A percentile compares a stretch with the other conserved stretches of the same genome.
Conservation (phyloP, 2,113 vertebrate species). For the Gymnarchus niloticus region DNA sequence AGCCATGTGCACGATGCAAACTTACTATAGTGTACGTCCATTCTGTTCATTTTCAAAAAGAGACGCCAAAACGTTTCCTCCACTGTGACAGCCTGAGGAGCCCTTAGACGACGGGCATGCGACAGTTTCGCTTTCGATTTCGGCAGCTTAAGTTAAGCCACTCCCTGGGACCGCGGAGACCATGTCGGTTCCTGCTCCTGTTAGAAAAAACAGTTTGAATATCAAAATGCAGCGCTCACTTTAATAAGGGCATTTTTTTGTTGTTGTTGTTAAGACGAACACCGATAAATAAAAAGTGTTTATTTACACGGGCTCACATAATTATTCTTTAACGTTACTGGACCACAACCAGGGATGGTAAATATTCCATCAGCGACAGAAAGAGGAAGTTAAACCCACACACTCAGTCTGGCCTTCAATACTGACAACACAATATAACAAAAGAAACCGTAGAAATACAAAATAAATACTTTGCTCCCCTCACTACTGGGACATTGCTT, state of each 20-base stretch:
- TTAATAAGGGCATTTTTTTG: no score
- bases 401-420: conserved; percentile 1
- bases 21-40: background rate
- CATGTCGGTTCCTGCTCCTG: no score
- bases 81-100: background rate
- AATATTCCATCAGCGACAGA: background rate
- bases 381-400: background rate
- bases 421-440: conserved; percentile 12
- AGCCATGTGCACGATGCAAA: background rate
- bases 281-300: conserved; percentile 19
- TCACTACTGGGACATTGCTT: background rate
- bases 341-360: no score
- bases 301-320: conserved; percentile 23
- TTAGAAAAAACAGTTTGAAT: no score
- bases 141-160: no score
- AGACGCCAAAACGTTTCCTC: background rate
- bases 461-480: background rate
- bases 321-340: background rate
- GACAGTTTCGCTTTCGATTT: no score
- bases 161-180: no score
- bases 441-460: conserved; percentile 16
- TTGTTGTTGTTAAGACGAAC: no score
- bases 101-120: background rate
- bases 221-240: no score
- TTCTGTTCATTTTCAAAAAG: background rate